Conservation (phyloP, 2,888 invertebrate species). For the Taphrorychus bicolor region DNA sequence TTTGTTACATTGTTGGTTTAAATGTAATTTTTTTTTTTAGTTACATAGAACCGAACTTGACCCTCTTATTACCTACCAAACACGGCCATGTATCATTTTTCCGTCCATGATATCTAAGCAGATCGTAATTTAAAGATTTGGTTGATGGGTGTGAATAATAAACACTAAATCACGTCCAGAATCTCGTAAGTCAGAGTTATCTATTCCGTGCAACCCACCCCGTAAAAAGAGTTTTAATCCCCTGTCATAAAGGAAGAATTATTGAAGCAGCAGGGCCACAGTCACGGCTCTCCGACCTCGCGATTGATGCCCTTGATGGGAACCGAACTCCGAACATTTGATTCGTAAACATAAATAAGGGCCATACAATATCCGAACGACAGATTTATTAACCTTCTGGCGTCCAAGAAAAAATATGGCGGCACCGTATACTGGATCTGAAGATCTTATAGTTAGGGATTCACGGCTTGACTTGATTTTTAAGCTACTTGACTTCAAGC, state of each 20-base stretch:
- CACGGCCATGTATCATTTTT: not conserved
- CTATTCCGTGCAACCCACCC: constrained; percentile 25
- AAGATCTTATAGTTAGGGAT: no score
- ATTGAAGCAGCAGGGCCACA: constrained; percentile 32
- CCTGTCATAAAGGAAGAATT: constrained; percentile 37
- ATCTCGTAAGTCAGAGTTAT: constrained; percentile 17
- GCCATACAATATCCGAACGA: constrained; percentile 60
- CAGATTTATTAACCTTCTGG: constrained; percentile 55
- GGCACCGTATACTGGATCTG: no score
- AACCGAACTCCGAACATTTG: constrained; percentile 37
- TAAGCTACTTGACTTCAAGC: no score
- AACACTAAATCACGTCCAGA: constrained; percentile 29
- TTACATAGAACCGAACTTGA: not conserved
- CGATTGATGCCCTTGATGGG: constrained; percentile 40
- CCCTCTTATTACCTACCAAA: not conserved
- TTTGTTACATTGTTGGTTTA: not conserved
- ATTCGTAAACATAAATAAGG: constrained; percentile 57
- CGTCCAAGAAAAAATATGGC: no score
- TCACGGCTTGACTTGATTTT: no score
- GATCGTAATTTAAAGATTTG: constrained; percentile 16
- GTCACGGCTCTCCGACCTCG: constrained; percentile 39
- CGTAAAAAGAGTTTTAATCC: constrained; percentile 37
- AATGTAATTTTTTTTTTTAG: not conserved
- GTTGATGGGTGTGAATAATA: constrained; percentile 25
- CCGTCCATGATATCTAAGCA: constrained; percentile 8